Evolutionary conservation across 1,140 invertebrate species (phyloP).

Genomic region (Pachypeltis micranthus): DNA sequence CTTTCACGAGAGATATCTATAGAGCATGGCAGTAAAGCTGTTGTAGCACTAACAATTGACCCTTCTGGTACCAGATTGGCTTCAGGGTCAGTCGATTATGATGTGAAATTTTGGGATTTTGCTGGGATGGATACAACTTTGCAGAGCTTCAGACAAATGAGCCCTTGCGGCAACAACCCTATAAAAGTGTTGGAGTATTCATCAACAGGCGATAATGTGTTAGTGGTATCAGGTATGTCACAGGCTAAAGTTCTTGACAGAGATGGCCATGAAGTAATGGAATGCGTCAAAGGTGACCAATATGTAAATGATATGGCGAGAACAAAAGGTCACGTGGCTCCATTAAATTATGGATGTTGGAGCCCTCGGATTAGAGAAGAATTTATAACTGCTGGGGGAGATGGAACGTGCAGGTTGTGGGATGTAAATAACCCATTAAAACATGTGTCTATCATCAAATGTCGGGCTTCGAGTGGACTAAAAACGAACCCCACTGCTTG

Average conservation of each 20-base stretch:
- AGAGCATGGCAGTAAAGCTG: conserved; percentile 72
- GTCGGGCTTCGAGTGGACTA: conserved; percentile 73
- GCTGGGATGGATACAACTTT: conserved; percentile 89
- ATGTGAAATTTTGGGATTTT: conserved; percentile 96
- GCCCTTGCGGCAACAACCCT: conserved; percentile 91
- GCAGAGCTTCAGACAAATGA: conserved; percentile 78
- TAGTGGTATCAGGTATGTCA: conserved; percentile 83
- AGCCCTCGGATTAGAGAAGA: conserved; percentile 84
- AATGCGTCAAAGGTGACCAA: conserved; percentile 94
- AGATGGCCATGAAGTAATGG: conserved; percentile 89
- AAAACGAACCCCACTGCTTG: conserved; percentile 80
- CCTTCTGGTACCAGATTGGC: conserved; percentile 83
- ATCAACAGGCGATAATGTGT: conserved; percentile 82
- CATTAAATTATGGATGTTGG: conserved; percentile 84
- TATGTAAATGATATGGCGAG: conserved; percentile 88
- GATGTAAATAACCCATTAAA: conserved; percentile 60
- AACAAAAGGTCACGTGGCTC: conserved; percentile 92
- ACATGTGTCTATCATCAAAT: conserved; percentile 81
- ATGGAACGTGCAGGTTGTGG: conserved; percentile 89
- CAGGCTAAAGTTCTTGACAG: conserved; percentile 90
- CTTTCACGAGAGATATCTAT: conserved; percentile 68
- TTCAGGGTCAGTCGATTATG: conserved; percentile 89
- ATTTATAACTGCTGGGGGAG: conserved; percentile 88
- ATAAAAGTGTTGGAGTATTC: conserved; percentile 86
- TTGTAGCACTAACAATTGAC: conserved; percentile 79